A percentile compares a stretch with the other conserved stretches of the same genome.
These are phyloP conservation scores for Rhineura floridana DNA, from an alignment of 2,113 vertebrate genomes.

Conservation along the genomic window DNA sequence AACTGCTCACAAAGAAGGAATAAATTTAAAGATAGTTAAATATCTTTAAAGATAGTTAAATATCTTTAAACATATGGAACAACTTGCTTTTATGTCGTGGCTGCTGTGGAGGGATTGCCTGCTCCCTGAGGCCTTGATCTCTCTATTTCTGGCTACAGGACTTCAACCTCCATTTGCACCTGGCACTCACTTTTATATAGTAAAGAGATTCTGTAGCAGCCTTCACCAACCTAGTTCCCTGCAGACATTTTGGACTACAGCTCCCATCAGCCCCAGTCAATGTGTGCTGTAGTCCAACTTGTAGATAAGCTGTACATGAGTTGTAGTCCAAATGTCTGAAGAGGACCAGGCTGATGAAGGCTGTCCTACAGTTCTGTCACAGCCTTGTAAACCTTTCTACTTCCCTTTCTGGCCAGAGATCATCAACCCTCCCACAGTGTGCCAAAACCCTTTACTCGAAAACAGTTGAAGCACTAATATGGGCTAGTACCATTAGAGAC, in stretches of 20 bases:
- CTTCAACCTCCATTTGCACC: neutral
- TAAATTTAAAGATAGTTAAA: neutral
- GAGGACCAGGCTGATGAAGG: too few species aligned
- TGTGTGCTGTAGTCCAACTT: too few species aligned
- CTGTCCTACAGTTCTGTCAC: slow-evolving; percentile 33
- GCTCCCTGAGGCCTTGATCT: neutral
- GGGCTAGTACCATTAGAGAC: slow-evolving; percentile 70
- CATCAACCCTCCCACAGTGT: slow-evolving; percentile 48
- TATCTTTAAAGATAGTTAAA: neutral
- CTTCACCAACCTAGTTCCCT: neutral
- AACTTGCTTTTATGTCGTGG: neutral
- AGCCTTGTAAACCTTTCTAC: neutral
- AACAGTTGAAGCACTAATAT: slow-evolving; percentile 72
- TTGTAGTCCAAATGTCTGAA: neutral
- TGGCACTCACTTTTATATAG: neutral
- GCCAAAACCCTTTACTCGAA: slow-evolving; percentile 71
- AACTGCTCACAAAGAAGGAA: neutral
- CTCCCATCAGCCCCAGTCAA: too few species aligned
- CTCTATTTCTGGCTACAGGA: neutral
- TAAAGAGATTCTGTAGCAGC: neutral
- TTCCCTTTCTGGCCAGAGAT: slow-evolving; percentile 40
- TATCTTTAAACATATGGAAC: neutral
- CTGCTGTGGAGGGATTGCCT: neutral
- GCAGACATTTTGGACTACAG: too few species aligned
- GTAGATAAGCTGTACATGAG: too few species aligned